phyloP scores from a whole-genome alignment of 2,113 vertebrate genomes.

The Equus quagga region DNA sequence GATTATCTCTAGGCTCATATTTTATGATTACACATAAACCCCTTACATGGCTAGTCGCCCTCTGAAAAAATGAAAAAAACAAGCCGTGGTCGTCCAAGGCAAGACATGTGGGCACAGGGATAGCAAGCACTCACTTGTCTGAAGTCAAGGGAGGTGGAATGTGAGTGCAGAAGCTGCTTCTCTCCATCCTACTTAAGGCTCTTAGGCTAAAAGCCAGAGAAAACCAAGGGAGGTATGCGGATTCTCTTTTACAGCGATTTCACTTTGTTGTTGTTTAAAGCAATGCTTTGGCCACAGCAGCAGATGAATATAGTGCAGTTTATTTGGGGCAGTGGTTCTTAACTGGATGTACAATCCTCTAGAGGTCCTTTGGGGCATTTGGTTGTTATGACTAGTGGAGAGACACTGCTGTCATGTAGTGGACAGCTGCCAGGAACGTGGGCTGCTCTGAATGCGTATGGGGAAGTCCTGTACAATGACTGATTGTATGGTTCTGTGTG shows the following conservation, averaged over 20 bases:
- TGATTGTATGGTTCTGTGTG: background rate
- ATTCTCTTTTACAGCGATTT: background rate
- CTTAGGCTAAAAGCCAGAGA: background rate
- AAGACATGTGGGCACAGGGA: background rate
- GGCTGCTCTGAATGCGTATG: background rate
- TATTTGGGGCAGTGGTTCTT: background rate
- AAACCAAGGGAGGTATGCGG: background rate
- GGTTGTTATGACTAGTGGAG: background rate
- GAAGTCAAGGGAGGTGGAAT: background rate
- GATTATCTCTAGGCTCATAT: background rate
- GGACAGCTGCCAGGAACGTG: background rate
- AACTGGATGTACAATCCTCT: accelerated
- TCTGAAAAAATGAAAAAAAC: background rate
- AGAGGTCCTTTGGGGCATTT: background rate
- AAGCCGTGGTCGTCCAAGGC: background rate
- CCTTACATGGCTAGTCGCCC: background rate
- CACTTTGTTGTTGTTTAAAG: background rate
- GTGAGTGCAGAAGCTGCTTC: background rate
- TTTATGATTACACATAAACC: background rate
- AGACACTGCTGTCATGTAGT: background rate
- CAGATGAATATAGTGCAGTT: background rate
- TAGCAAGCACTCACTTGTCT: background rate
- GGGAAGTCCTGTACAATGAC: background rate
- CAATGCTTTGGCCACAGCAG: background rate
- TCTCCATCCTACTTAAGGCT: background rate